Evolutionary conservation across 2,113 vertebrate genomes (phyloP).

Genomic region (Indri indri): DNA sequence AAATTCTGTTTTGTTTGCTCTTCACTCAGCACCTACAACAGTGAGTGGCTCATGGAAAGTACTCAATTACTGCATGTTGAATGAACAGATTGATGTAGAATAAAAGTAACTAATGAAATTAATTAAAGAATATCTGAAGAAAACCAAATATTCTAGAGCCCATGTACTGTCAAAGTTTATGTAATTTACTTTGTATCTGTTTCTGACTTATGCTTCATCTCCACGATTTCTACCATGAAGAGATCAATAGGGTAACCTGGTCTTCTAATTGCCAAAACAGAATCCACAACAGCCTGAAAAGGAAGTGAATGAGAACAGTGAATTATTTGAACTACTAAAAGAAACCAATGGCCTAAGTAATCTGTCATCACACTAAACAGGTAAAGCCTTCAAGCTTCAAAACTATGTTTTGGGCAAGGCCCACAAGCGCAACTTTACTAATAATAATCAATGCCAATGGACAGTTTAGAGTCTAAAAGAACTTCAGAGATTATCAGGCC

Average conservation of each 20-base stretch:
- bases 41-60: neutral
- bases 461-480: neutral
- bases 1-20: constrained; percentile 22
- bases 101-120: constrained; percentile 41
- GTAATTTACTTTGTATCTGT: constrained; percentile 94
- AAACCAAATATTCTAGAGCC: constrained; percentile 16
- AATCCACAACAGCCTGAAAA: constrained; percentile 95
- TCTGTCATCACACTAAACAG: neutral
- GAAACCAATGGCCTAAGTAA: neutral
- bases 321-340: neutral
- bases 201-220: constrained; percentile 98
- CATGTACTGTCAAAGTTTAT: neutral
- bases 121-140: neutral
- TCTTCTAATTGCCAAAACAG: constrained; percentile 91
- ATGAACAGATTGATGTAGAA: neutral
- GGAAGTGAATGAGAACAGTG: neutral
- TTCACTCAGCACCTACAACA: neutral
- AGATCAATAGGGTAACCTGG: constrained; percentile 93
- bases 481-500: neutral
- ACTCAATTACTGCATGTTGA: neutral
- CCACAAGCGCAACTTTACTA: neutral
- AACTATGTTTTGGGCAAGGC: neutral
- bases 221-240: constrained; percentile 98
- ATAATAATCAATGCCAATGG: neutral
- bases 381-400: neutral